Evolutionary conservation across 2,113 vertebrate species (phyloP).

Genomic region (Tragelaphus scriptus): DNA sequence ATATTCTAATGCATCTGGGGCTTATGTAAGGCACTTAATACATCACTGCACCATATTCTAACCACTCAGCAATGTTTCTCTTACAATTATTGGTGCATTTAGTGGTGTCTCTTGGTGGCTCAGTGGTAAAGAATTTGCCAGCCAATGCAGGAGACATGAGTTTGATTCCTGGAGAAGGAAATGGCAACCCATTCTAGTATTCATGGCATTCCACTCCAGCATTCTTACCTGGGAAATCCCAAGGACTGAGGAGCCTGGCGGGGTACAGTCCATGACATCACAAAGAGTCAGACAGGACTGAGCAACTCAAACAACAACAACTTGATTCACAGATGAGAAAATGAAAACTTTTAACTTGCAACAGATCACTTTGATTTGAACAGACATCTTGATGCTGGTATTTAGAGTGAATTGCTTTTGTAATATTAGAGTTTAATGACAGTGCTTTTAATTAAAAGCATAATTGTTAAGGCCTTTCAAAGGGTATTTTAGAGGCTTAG

Average conservation of each 20-base stretch:
- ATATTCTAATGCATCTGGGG: background rate
- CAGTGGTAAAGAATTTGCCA: background rate
- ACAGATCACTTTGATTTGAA: background rate
- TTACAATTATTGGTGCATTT: background rate
- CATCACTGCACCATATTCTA: background rate
- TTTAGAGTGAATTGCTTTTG: constrained; percentile 4
- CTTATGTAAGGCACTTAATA: background rate
- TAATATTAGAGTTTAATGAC: constrained; percentile 27
- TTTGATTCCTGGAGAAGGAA: background rate
- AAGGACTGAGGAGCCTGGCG: background rate
- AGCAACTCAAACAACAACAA: background rate
- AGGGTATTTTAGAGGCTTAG: background rate
- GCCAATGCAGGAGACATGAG: background rate
- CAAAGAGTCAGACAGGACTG: background rate
- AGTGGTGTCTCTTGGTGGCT: background rate
- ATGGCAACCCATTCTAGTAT: background rate
- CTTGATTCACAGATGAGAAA: background rate
- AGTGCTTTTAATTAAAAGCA: constrained; percentile 10
- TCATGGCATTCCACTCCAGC: background rate
- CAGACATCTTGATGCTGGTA: background rate
- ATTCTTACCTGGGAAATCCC: background rate
- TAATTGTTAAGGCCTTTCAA: background rate
- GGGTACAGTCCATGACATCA: background rate
- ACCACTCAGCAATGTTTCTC: background rate
- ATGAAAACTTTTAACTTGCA: background rate